A percentile compares a stretch with the other conserved stretches of the same genome.
These are phyloP conservation scores for Eubucco bourcierii DNA, from an alignment of 2,113 vertebrate genomes.

Conservation along the genomic window DNA sequence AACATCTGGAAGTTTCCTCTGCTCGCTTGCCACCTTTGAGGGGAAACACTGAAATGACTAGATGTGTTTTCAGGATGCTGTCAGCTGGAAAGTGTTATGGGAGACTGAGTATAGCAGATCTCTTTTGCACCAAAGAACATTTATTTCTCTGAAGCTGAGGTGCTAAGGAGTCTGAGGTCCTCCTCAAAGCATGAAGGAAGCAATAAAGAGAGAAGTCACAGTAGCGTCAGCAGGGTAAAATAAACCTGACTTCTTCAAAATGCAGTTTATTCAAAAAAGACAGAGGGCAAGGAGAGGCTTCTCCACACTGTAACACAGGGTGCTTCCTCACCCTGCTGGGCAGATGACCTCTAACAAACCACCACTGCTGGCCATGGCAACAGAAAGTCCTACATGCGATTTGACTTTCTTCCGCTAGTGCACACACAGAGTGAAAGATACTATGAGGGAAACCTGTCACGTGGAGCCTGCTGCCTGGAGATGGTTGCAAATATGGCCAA, in stretches of 20 bases:
- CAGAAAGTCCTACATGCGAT: background rate
- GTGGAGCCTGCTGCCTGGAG: background rate
- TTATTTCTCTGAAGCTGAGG: background rate
- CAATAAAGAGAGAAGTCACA: background rate
- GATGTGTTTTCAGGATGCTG: background rate
- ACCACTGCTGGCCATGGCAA: rapidly evolving
- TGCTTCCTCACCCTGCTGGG: background rate
- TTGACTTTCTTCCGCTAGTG: background rate
- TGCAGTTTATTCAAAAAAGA: background rate
- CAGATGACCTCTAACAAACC: background rate
- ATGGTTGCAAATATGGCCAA: background rate
- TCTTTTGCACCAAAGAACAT: background rate
- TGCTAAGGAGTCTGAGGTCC: background rate
- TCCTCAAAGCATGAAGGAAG: background rate
- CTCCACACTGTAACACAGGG: rapidly evolving
- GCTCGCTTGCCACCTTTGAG: background rate
- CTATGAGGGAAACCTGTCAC: background rate
- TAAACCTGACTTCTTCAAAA: background rate
- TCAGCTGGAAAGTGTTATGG: background rate
- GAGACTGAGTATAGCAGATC: background rate
- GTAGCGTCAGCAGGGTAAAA: background rate
- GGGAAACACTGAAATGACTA: background rate
- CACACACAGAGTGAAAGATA: background rate
- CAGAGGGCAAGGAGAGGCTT: background rate
- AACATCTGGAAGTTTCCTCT: background rate